Base-by-base conservation (phyloP, 2,888 invertebrate genomes). In the Ypsolopha sequella region DNA sequence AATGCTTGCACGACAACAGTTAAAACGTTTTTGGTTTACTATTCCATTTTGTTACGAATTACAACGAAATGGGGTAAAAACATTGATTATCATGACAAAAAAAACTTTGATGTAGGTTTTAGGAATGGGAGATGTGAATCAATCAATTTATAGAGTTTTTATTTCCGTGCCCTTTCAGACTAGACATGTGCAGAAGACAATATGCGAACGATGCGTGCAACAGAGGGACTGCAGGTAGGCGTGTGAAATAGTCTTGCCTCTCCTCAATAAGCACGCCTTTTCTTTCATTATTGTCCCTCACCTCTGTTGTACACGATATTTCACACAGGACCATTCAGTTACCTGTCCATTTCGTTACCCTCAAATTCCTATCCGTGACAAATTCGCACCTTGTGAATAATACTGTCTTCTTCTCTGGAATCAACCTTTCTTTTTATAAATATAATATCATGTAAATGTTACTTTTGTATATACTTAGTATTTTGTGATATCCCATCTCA, bases 141-240 rank as follows among this genome's bases (percentile, higher is more conserved):
- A 24, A 24, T 24, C 24, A 24, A 24, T 24, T 24, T 24, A 24
- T 24, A 24, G 24, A 80, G 81, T 77, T 81, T 81, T 78, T 84
- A 73, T 89, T 90, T 86, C 86, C 88, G 77, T 88, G 76, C 66
- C 67, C 80, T 94, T 95, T 87, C 95, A 96, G 96, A 95, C 95
- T 97, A 92, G 97, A 97, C 94, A 97, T 97, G 96, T 97, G 97
- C 94, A 93, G 97, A 89, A 92, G 96, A 90, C 93, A 95, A 89
- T 94, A 92, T 90, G 93, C 94, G 84, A 94, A 93, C 90, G 96
- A 95, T 89, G 93, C 93, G 88, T 97, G 97, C 93, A 97, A 97
- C 93, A 93, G 96, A 90, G 97, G 97, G 90, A 97, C 97, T 70
- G 97, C 97, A 95, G 97, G 97, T 97, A 95, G 91, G 84, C 81